phyloP scores from a whole-genome alignment of 2,797 vertebrate genomes.

The Delichon dasypus region DNA sequence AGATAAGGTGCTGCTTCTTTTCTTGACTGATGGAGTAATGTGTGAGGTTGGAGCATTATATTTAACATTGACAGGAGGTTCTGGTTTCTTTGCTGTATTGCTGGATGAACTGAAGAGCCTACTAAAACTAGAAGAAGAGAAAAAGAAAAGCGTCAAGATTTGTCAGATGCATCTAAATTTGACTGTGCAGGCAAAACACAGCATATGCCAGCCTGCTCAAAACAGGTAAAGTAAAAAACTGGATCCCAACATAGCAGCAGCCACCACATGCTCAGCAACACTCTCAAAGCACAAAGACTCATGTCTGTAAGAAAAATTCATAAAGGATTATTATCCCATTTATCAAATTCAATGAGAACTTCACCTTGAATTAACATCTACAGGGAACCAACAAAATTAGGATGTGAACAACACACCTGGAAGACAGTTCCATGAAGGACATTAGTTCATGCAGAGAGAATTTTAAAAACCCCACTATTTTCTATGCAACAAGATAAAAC shows the following conservation, averaged over 20 bases:
- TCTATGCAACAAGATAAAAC: background rate
- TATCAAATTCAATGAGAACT: background rate
- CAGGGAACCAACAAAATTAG: background rate
- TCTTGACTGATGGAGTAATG: slow-evolving; percentile 94
- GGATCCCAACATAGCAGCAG: background rate
- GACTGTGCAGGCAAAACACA: background rate
- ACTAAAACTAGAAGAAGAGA: slow-evolving; percentile 88
- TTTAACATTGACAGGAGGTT: slow-evolving; percentile 93
- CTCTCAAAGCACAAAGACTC: background rate
- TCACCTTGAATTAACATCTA: background rate
- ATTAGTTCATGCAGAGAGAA: background rate
- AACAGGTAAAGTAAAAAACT: background rate
- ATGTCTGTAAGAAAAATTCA: background rate
- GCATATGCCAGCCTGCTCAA: slow-evolving; percentile 5
- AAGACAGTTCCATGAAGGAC: background rate
- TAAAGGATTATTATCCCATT: background rate
- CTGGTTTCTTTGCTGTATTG: slow-evolving; percentile 88
- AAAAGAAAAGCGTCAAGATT: background rate
- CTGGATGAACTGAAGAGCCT: slow-evolving; percentile 95
- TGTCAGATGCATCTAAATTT: background rate
- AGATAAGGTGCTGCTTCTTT: slow-evolving; percentile 94
- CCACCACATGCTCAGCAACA: slow-evolving; percentile 5
- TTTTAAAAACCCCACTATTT: background rate
- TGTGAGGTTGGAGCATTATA: slow-evolving; percentile 97
- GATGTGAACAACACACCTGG: background rate